Evolutionary conservation across 2,888 invertebrate species (phyloP).

Genomic region (Hemaris fuciformis): DNA sequence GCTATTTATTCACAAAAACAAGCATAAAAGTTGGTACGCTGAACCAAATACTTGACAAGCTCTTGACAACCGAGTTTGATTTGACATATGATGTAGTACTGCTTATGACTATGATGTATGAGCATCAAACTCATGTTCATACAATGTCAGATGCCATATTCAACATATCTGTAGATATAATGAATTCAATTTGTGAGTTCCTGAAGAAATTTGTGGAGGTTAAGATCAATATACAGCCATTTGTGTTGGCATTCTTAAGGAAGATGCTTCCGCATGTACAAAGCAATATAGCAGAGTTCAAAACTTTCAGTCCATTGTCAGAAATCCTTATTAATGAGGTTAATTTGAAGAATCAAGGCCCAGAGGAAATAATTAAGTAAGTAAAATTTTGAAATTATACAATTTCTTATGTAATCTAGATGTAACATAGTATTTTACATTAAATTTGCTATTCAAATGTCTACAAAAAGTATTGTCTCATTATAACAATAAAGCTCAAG

Average conservation of each 20-base stretch:
- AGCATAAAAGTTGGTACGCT: constrained; percentile 83
- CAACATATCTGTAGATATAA: constrained; percentile 56
- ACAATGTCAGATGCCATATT: constrained; percentile 78
- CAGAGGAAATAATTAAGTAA: constrained; percentile 82
- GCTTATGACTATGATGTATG: constrained; percentile 86
- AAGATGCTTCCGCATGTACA: constrained; percentile 77
- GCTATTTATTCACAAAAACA: constrained; percentile 85
- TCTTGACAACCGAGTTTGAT: constrained; percentile 62
- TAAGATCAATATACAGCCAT: constrained; percentile 79
- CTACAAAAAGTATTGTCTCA: too few relatives aligned
- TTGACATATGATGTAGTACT: constrained; percentile 82
- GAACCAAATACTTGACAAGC: constrained; percentile 79
- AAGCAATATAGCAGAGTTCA: constrained; percentile 66
- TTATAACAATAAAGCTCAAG: too few relatives aligned
- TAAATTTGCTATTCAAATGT: too few relatives aligned
- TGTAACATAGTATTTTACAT: too few relatives aligned
- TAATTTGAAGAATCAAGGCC: constrained; percentile 79
- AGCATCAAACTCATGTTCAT: constrained; percentile 80
- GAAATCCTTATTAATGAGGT: constrained; percentile 82
- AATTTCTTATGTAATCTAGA: too few relatives aligned
- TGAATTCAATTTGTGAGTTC: constrained; percentile 59
- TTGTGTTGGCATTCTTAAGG: constrained; percentile 81
- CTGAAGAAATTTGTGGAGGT: constrained; percentile 79
- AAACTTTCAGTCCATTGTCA: constrained; percentile 77
- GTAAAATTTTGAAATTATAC: too few relatives aligned